Evolutionary conservation across 2,113 vertebrate species (phyloP), one percentile per base, ranked within the genome.

Genomic region (Pygoscelis adeliae): DNA sequence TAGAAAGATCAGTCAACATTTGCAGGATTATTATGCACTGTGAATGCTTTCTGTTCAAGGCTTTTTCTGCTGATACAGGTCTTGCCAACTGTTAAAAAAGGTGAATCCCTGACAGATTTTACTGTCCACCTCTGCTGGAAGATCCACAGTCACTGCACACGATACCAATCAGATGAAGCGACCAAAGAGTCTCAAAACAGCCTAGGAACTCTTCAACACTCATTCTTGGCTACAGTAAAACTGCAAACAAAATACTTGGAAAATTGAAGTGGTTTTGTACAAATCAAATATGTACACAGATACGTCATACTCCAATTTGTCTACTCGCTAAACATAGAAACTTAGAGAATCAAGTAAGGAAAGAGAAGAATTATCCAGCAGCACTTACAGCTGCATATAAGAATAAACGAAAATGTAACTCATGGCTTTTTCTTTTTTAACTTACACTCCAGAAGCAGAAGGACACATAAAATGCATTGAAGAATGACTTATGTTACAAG

Each of bases 241-340:
- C 29, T 52, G 65, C 21, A 87, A 89, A 79, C 19, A 92, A 67
- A 83, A 52, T 22, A 46, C 44, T 55, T 40, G 42, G 38, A 88
- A 89, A 94, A 93, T 30, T 1, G 67, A 92, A 84, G 30, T 14
- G 23, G 34, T 36, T 87, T 82, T 83, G 13, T 40, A 55, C 21
- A 84, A 87, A 81, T 65, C 44, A 87, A 72, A 6, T 44, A 59
- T 1, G 18, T 38, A 76, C 15, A 55, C 11, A 32, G 56, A 70
- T 81, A 66, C 2, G 15, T 49, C 87, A 89, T 42, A 63, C 27
- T 91, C 34, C 40, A 40, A 29, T 56, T 42, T 72, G 25, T 66
- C 81, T 44, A 63, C 62, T 66, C 65, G 49, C 87, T 95, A 89
- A 95, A 92, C 27, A 87, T 8, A 94, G 67, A 78, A 89, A 94